These are phyloP conservation scores for Drosophila nigritarsus DNA, from an alignment of 2,888 invertebrate species.

Conservation along the genomic window DNA sequence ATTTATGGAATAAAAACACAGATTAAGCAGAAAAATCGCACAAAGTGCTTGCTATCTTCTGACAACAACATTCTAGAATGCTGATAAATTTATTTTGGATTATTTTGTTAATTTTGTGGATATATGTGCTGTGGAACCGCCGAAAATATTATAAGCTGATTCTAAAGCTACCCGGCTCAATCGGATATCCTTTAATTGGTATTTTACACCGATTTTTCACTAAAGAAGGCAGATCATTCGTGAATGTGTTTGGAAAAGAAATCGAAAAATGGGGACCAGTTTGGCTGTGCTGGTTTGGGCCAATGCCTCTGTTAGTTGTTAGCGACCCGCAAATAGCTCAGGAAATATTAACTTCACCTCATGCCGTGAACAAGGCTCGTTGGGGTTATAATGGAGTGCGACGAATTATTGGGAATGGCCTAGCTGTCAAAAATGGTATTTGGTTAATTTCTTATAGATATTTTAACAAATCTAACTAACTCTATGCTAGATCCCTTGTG, in stretches of 20 bases:
- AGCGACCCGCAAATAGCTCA: conserved; percentile 67
- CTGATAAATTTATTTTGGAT: conserved; percentile 34
- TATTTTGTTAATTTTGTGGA: conserved; percentile 49
- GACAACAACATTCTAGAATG: conserved; percentile 16
- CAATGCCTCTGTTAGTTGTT: conserved; percentile 67
- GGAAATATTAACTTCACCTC: conserved; percentile 66
- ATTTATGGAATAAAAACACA: conserved; percentile 21
- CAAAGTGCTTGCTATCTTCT: background rate
- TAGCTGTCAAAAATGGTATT: conserved; percentile 66
- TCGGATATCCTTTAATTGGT: conserved; percentile 74
- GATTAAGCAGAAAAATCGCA: background rate
- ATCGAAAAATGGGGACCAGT: conserved; percentile 54
- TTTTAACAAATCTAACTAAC: background rate
- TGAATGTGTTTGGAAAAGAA: background rate
- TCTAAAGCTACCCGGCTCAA: conserved; percentile 65
- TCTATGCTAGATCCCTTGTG: conserved; percentile 56
- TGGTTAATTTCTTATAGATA: background rate
- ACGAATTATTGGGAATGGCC: conserved; percentile 64
- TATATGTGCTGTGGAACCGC: conserved; percentile 70
- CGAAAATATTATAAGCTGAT: conserved; percentile 69
- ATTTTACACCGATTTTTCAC: conserved; percentile 34
- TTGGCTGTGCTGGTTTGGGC: conserved; percentile 71
- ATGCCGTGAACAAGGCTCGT: conserved; percentile 60
- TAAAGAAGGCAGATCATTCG: background rate
- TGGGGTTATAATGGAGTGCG: conserved; percentile 58